These are phyloP conservation scores for Callipepla squamata DNA, from an alignment of 2,113 vertebrate species.

Conservation along the genomic window DNA sequence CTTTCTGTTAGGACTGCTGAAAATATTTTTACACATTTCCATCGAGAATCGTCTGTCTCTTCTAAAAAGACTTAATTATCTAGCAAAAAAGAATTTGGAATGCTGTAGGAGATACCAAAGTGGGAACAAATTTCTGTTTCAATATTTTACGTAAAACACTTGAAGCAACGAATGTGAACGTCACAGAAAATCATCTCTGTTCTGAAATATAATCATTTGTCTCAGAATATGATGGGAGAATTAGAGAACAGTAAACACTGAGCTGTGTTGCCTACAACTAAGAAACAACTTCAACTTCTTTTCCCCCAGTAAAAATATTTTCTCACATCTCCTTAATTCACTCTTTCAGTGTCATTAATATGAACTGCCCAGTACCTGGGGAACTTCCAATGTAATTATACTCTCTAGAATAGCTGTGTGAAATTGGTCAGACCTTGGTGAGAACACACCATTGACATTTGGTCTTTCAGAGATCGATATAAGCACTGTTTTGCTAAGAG, in stretches of 20 bases:
- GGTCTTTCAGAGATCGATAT: not conserved
- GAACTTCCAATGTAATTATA: not conserved
- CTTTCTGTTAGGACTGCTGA: not conserved
- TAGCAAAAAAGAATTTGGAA: not conserved
- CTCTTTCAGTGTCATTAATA: not conserved
- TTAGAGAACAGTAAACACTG: not conserved
- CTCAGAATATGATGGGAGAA: not conserved
- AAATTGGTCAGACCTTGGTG: not conserved
- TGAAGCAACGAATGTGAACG: not conserved
- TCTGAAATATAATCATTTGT: not conserved
- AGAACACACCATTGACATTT: no score
- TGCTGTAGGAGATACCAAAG: not conserved
- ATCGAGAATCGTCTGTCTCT: not conserved
- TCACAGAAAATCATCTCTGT: not conserved
- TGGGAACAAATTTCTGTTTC: not conserved
- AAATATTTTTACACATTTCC: not conserved
- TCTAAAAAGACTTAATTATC: not conserved
- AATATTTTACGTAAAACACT: not conserved
- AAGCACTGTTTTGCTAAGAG: not conserved
- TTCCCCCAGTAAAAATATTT: not conserved
- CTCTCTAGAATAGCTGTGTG: not conserved
- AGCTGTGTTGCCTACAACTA: not conserved
- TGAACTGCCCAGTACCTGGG: not conserved
- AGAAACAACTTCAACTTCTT: not conserved
- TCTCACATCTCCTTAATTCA: not conserved